phyloP scores from a whole-genome alignment of 1,140 invertebrate species.

The Probaryconus sp. region DNA sequence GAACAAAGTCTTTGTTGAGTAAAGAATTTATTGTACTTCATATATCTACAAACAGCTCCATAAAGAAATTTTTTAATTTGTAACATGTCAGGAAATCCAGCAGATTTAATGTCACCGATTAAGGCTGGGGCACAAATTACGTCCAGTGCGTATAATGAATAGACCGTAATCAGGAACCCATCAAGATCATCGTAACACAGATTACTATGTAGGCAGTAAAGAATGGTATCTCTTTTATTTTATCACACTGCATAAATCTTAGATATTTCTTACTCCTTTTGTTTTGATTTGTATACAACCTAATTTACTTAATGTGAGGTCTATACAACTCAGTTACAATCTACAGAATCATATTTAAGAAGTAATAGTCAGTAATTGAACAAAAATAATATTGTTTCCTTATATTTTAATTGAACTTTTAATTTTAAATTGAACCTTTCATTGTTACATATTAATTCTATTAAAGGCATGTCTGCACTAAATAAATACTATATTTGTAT shows the following conservation, averaged over 20 bases:
- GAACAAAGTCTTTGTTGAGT: not conserved
- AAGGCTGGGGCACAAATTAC: slow-evolving; percentile 40
- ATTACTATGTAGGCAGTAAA: slow-evolving; percentile 52
- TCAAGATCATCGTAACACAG: slow-evolving; percentile 50
- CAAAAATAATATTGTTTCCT: no score
- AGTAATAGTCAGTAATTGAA: slow-evolving; percentile 31
- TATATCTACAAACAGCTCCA: not conserved
- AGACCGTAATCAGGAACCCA: slow-evolving; percentile 52
- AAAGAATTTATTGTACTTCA: slow-evolving; percentile 4
- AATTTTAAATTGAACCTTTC: no score
- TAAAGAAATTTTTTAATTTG: slow-evolving; percentile 36
- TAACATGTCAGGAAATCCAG: slow-evolving; percentile 16
- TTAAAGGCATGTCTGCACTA: no score
- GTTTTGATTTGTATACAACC: slow-evolving; percentile 45
- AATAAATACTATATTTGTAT: no score
- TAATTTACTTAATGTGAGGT: slow-evolving; percentile 50
- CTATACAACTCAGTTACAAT: slow-evolving; percentile 18
- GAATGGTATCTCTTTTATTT: slow-evolving; percentile 55
- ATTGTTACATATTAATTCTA: no score
- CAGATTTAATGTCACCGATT: slow-evolving; percentile 44
- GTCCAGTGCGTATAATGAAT: slow-evolving; percentile 52
- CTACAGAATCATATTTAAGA: slow-evolving; percentile 29
- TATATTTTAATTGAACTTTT: no score
- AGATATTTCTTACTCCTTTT: slow-evolving; percentile 18
- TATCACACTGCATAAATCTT: slow-evolving; percentile 54